Evolutionary conservation across 2,888 invertebrate species (phyloP).

Genomic region (Choreutis nemorana): DNA sequence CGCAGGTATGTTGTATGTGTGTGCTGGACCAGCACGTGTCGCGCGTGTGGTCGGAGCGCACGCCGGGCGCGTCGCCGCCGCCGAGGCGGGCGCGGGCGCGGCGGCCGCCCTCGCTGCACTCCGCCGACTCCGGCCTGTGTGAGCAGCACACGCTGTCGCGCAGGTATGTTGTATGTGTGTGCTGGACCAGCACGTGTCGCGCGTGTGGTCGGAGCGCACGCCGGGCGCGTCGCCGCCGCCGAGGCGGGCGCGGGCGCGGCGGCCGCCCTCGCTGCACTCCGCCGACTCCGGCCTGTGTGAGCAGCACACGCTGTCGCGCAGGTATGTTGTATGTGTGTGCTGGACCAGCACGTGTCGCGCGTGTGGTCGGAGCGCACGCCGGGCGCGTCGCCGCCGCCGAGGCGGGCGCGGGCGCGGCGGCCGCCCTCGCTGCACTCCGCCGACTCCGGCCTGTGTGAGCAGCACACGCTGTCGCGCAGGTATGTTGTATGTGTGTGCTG

Average conservation of each 20-base stretch:
- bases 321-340: too few relatives aligned
- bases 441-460: conserved; percentile 79
- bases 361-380: conserved; percentile 91
- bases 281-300: conserved; percentile 82
- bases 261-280: conserved; percentile 71
- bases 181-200: conserved; percentile 91
- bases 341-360: conserved; percentile 90
- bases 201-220: conserved; percentile 88
- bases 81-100: conserved; percentile 68
- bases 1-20: conserved; percentile 32
- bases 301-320: conserved; percentile 27
- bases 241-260: conserved; percentile 61
- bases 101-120: conserved; percentile 69
- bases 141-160: conserved; percentile 35
- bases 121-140: conserved; percentile 82
- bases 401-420: conserved; percentile 60
- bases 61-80: conserved; percentile 79
- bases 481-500: too few relatives aligned
- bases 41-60: conserved; percentile 87
- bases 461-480: conserved; percentile 31
- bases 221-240: conserved; percentile 80
- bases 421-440: conserved; percentile 73
- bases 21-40: conserved; percentile 94
- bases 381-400: conserved; percentile 76
- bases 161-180: too few relatives aligned